Conservation (phyloP, 92 coral and sea anemone species). For the Siderastrea radians region DNA sequence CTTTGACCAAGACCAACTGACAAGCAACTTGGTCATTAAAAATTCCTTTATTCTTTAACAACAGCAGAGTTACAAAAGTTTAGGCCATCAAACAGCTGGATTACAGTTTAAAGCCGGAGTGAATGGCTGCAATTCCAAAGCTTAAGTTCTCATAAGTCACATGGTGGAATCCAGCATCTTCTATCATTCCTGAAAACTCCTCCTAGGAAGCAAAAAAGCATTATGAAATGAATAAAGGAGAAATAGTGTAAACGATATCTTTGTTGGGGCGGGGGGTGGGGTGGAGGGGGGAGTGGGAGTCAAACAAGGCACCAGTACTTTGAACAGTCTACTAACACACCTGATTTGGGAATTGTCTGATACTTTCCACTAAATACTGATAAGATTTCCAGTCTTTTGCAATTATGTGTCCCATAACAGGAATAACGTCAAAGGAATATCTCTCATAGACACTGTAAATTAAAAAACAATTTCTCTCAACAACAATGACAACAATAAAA, state of each 20-base stretch:
- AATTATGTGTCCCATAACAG: slow-evolving; percentile 95
- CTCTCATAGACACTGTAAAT: slow-evolving; percentile 81
- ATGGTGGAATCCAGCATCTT: slow-evolving; percentile 87
- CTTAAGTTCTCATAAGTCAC: slow-evolving; percentile 91
- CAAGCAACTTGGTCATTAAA: neutral
- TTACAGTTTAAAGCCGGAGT: slow-evolving; percentile 93
- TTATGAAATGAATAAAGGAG: too few relatives aligned
- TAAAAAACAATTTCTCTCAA: neutral
- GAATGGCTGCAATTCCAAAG: slow-evolving; percentile 98
- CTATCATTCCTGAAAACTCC: slow-evolving; percentile 87
- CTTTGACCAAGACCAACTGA: neutral
- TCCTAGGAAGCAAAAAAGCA: slow-evolving; percentile 65
- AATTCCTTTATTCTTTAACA: neutral
- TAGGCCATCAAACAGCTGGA: neutral
- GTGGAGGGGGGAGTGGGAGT: too few relatives aligned
- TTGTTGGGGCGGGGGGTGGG: neutral
- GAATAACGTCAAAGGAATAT: slow-evolving; percentile 95
- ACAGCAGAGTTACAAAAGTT: neutral
- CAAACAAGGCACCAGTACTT: neutral
- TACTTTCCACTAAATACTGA: slow-evolving; percentile 98
- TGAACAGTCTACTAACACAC: slow-evolving; percentile 34
- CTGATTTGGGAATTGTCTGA: slow-evolving; percentile 97
- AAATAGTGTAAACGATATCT: neutral
- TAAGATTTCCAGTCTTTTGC: slow-evolving; percentile 98
- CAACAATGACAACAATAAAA: neutral